Base-by-base conservation (phyloP, 2,113 vertebrate genomes). In the Octodon degus region DNA sequence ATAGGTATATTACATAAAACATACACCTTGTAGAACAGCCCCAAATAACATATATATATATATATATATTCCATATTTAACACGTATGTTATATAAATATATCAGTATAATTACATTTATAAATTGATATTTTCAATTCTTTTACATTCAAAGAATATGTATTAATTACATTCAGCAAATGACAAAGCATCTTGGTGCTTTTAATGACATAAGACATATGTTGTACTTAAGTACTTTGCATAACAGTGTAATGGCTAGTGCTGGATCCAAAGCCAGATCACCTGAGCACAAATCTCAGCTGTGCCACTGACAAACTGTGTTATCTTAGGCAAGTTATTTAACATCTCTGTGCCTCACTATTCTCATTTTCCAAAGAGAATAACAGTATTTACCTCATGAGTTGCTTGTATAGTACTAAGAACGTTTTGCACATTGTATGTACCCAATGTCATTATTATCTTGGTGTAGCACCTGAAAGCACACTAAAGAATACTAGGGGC, bases 121-220 rank as follows among this genome's bases (percentile, higher is more conserved):
- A 94, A 83, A 90, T 92, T 20, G 65, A 1, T 91, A 32, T 83
- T 95, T 96, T 19, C 53, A 53, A 27, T 32, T 90, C 50, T 91
- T 90, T 95, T 92, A 88, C 5, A 86, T 37, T 74, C 43, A 77
- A 82, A 88, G 25, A 81, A 74, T 76, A 68, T 85, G 47, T 34
- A 50, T 84, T 97, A 87, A 91, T 82, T 86, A 77, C 43, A 87
- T 85, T 85, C 13, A 92, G 70, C 79, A 97, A 84, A 87, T 76
- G n/a, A 81, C 55, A 84, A 68, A 95, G 14, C 19, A 94, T 84
- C n/a, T 87, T 91, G 13, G 32, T 89, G 24, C 62, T 95, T 91
- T 89, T 94, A 53, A 32, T 79, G 76, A 79, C 76, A 76, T 40
- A 62, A 88, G 86, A 70, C 17, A n/a, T 70, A 13, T 55, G 14